Base-by-base conservation (phyloP, 2,113 vertebrate genomes). In the Glareola pratincola region DNA sequence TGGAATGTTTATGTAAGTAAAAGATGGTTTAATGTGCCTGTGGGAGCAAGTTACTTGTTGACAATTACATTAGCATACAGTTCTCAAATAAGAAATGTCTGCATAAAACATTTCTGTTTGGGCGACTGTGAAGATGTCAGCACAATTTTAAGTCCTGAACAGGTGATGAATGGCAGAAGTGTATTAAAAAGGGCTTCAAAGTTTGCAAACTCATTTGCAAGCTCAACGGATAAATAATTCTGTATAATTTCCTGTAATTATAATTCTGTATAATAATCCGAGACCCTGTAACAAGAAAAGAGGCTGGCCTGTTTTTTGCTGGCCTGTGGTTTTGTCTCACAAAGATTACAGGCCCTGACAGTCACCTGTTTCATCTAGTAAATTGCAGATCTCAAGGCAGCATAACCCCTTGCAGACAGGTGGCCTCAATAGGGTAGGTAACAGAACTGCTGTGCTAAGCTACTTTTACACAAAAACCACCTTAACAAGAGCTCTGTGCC, bases 321-420 rank as follows among this genome's bases (percentile, higher is more conserved):
- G 43, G 6, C 82, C 74, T 92, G 45, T 93, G 64, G 64, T 71
- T 95, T 86, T 32, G 62, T 63, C 53, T 85, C 64, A 74, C 71
- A 68, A 57, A 86, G 87, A 98, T 96, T 96, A 87, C 53, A 82
- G 50, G 81, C 57, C 76, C 94, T 77, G 89, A 63, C 53, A 95
- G 96, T 99, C 98, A 98, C 98, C 98, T 99, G 98, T 97, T 98
- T 95, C 94, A 91, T 97, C 97, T 91, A 97, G 92, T 97, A 95
- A 94, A 85, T 73, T 95, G 90, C 14, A 27, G 91, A 79, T 97
- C 94, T 96, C 27, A 34, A 68, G 75, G 85, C 94, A 97, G 92
- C 41, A 67, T 85, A 97, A 95, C 96, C 97, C 96, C 76, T 75
- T 95, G 59, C 77, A 96, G 96, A 98, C 98, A 99, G 99, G 98